These are phyloP conservation scores for Poeciliopsis presidionis DNA, from an alignment of 2,797 vertebrate genomes.

Conservation along the genomic window DNA sequence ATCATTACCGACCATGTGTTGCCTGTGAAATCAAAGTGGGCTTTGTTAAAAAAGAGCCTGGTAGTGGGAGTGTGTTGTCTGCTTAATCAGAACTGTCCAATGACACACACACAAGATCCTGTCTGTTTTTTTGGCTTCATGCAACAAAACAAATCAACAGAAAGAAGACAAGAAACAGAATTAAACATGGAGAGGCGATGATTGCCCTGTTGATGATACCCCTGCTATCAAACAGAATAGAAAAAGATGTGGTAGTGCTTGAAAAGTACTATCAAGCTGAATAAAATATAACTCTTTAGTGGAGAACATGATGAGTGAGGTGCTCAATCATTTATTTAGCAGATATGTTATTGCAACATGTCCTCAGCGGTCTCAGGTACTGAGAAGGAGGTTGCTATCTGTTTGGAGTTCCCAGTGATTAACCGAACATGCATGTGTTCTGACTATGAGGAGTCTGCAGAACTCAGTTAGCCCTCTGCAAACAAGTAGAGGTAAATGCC, in stretches of 20 bases:
- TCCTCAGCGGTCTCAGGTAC: background rate
- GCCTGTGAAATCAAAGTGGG: slow-evolving; percentile 68
- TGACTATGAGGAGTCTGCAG: background rate
- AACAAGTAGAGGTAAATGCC: slow-evolving; percentile 26
- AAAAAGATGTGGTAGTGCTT: background rate
- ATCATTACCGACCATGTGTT: slow-evolving; percentile 66
- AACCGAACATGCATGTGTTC: background rate
- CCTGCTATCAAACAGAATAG: slow-evolving; percentile 55
- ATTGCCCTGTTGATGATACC: slow-evolving; percentile 6
- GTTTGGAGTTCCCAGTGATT: background rate
- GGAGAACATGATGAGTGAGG: slow-evolving; percentile 30
- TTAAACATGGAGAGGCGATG: slow-evolving; percentile 6
- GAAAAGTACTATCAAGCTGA: slow-evolving; percentile 35
- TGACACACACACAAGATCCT: slow-evolving; percentile 11
- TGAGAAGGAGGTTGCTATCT: slow-evolving; percentile 2
- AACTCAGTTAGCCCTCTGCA: background rate
- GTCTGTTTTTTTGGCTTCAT: slow-evolving; percentile 29
- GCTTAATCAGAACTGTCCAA: slow-evolving; percentile 25
- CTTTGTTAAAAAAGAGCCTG: slow-evolving; percentile 55
- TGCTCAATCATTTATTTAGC: slow-evolving; percentile 45
- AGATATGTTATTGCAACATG: background rate
- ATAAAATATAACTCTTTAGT: slow-evolving; percentile 32
- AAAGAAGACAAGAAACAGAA: background rate
- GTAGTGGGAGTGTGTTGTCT: slow-evolving; percentile 32
- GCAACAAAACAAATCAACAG: background rate